These are phyloP conservation scores for Scolopax bukidnonensis DNA, from an alignment of 2,797 vertebrate genomes.

Conservation along the genomic window DNA sequence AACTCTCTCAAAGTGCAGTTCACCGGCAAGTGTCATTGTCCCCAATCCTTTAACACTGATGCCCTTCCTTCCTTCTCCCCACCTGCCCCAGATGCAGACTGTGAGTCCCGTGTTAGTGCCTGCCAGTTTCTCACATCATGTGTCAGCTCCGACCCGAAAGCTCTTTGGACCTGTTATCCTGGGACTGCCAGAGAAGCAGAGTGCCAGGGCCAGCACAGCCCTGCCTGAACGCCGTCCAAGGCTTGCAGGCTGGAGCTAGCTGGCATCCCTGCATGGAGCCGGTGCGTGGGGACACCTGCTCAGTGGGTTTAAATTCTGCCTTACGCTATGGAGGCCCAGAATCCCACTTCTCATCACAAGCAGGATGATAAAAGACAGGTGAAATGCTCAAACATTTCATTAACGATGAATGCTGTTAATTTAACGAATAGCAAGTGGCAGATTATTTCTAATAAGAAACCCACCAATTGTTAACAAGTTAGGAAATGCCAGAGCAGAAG, in stretches of 20 bases:
- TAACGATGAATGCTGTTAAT: background rate
- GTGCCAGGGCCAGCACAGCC: background rate
- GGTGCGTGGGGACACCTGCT: background rate
- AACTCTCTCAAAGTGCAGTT: background rate
- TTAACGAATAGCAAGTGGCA: background rate
- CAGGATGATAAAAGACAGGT: background rate
- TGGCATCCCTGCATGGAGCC: background rate
- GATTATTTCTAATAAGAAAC: background rate
- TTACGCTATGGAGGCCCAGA: background rate
- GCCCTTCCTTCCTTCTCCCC: background rate
- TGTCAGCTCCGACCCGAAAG: background rate
- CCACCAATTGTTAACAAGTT: background rate
- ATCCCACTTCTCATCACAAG: background rate
- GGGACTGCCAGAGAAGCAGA: background rate
- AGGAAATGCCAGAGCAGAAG: background rate
- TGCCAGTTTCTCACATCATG: fast-evolving
- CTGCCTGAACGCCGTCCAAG: background rate
- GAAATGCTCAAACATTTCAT: background rate
- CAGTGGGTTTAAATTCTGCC: background rate
- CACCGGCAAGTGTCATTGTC: background rate
- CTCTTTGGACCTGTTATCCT: background rate
- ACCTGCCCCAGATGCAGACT: background rate
- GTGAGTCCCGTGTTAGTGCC: background rate
- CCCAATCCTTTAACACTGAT: background rate
- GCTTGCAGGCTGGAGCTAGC: background rate